Evolutionary conservation across 2,888 invertebrate genomes (phyloP).

Genomic region (Philereme vetulata): DNA sequence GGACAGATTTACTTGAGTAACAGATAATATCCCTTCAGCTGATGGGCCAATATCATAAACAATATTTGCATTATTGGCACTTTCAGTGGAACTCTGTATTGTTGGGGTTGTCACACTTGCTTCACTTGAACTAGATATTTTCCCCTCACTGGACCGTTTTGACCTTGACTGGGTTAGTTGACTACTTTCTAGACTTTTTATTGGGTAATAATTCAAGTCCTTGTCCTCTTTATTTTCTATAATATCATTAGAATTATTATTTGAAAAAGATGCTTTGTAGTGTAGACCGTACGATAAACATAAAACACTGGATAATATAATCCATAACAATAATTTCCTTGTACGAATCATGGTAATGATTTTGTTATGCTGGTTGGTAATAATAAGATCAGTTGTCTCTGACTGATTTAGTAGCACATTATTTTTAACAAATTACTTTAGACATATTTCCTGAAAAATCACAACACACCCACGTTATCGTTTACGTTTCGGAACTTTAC

Average conservation of each 20-base stretch:
- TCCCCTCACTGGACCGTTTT: constrained; percentile 57
- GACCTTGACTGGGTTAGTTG: constrained; percentile 54
- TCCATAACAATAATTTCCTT: constrained; percentile 20
- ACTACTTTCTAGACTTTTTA: constrained; percentile 19
- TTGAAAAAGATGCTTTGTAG: constrained; percentile 12
- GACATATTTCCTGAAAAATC: constrained; percentile 7
- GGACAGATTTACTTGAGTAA: constrained; percentile 64
- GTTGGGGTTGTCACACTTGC: constrained; percentile 46
- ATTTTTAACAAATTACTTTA: background rate
- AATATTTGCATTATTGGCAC: constrained; percentile 53
- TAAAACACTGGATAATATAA: constrained; percentile 20
- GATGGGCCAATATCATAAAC: constrained; percentile 67
- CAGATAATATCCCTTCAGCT: constrained; percentile 60
- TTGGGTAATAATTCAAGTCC: constrained; percentile 3
- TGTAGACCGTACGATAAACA: constrained; percentile 23
- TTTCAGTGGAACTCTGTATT: constrained; percentile 58
- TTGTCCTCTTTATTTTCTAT: background rate
- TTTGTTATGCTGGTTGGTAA: background rate
- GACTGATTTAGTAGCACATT: background rate
- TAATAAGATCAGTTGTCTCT: background rate
- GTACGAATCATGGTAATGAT: constrained; percentile 21
- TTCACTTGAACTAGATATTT: constrained; percentile 61
- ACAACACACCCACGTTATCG: background rate
- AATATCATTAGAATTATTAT: background rate
- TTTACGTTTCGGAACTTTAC: too few species aligned